A percentile compares a stretch with the other conserved stretches of the same genome.
Evolutionary conservation across 2,888 invertebrate species (phyloP).

Genomic region (Syrista parreyssii): DNA sequence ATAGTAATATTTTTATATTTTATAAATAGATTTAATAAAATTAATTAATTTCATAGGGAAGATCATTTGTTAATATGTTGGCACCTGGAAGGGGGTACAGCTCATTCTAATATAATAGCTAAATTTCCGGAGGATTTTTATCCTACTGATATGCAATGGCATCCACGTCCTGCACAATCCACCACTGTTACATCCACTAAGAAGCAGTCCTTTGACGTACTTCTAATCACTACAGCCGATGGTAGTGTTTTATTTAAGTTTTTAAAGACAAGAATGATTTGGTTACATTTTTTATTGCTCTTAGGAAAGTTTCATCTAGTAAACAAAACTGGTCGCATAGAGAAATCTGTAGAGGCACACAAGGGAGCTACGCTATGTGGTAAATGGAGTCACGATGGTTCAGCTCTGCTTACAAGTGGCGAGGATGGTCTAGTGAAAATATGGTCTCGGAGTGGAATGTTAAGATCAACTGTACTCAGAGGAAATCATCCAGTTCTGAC

Average conservation of each 20-base stretch:
- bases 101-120: conserved; percentile 80
- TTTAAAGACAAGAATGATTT: neutral
- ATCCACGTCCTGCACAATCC: conserved; percentile 74
- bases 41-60: conserved; percentile 75
- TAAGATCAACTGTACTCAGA: conserved; percentile 89
- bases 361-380: conserved; percentile 89
- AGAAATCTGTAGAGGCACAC: conserved; percentile 93
- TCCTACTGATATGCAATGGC: conserved; percentile 92
- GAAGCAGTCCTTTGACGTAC: conserved; percentile 79
- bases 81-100: conserved; percentile 78
- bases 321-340: conserved; percentile 89
- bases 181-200: conserved; percentile 60
- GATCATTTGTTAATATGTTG: conserved; percentile 91
- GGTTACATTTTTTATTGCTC: conserved; percentile 19
- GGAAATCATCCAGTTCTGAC: conserved; percentile 85
- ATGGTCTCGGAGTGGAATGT: conserved; percentile 96
- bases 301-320: conserved; percentile 86
- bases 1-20: conserved; percentile 45
- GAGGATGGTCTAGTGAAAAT: conserved; percentile 97
- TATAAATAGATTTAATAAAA: conserved; percentile 7
- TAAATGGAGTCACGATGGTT: conserved; percentile 95
- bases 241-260: conserved; percentile 70
- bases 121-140: conserved; percentile 86
- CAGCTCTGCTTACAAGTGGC: conserved; percentile 93
- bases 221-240: conserved; percentile 88